A percentile compares a stretch with the other conserved stretches of the same genome.
phyloP scores from a whole-genome alignment of 1,140 invertebrate species.

The Drosophila pallidifrons region DNA sequence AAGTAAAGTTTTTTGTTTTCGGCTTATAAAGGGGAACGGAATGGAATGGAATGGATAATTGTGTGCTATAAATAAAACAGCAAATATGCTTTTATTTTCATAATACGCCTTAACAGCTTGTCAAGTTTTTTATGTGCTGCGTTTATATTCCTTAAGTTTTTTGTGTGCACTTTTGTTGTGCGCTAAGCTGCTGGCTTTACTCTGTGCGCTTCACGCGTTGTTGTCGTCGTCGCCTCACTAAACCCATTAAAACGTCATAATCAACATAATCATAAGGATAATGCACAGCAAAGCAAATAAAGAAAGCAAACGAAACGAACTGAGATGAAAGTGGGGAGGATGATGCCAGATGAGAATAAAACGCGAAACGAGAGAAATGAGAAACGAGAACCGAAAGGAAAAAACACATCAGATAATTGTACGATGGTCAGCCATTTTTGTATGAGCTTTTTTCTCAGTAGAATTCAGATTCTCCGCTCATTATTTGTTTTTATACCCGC shows the following conservation, averaged over 20 bases:
- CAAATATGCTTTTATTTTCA: constrained; percentile 49
- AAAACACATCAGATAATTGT: constrained; percentile 43
- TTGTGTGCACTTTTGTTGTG: constrained; percentile 32
- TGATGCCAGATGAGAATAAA: neutral
- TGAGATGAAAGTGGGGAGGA: constrained; percentile 1
- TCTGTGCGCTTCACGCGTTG: constrained; percentile 19
- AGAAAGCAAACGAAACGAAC: neutral
- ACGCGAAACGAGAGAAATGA: neutral
- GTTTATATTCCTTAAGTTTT: constrained; percentile 22
- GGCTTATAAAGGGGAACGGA: constrained; percentile 16
- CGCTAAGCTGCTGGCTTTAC: constrained; percentile 27
- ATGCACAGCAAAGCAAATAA: constrained; percentile 48
- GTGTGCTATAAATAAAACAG: neutral
- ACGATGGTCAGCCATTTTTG: constrained; percentile 68
- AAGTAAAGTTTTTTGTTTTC: neutral
- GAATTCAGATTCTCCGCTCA: neutral
- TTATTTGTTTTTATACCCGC: neutral
- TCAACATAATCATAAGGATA: constrained; percentile 79
- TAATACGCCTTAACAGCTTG: constrained; percentile 66
- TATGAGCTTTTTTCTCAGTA: constrained; percentile 7
- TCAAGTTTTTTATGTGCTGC: constrained; percentile 47
- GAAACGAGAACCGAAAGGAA: constrained; percentile 10
- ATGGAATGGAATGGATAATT: neutral
- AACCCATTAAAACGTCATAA: constrained; percentile 82
- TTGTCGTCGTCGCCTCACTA: constrained; percentile 58